Evolutionary conservation across 2,888 invertebrate species (phyloP).

Genomic region (Anoncus sp.): DNA sequence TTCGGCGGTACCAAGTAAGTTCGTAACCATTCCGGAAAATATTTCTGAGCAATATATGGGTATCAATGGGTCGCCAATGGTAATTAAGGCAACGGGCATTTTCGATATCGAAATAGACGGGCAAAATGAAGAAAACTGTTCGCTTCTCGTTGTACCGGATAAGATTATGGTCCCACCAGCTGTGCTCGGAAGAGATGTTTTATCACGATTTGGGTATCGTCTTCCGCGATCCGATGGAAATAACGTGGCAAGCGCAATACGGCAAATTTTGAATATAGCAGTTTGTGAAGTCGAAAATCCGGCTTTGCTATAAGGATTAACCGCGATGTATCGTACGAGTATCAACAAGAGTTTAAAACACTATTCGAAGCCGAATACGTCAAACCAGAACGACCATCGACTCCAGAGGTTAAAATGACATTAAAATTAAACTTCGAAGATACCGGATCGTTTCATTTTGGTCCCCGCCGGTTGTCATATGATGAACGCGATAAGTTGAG

Average conservation of each 20-base stretch:
- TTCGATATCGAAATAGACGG: conserved; percentile 8
- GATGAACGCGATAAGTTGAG: conserved; percentile 52
- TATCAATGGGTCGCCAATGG: conserved; percentile 6
- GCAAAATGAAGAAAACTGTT: conserved; percentile 1
- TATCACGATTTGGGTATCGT: conserved; percentile 3
- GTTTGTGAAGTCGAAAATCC: not conserved
- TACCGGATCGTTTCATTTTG: conserved; percentile 53
- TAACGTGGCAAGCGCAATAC: not conserved
- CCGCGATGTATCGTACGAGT: conserved; percentile 16
- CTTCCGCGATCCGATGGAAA: not conserved
- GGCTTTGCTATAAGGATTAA: conserved; percentile 15
- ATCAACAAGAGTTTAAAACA: conserved; percentile 19
- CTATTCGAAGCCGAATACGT: conserved; percentile 43
- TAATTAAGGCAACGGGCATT: not conserved
- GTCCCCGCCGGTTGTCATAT: conserved; percentile 56
- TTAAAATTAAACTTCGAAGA: conserved; percentile 50
- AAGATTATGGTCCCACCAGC: conserved; percentile 2
- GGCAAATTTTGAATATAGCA: not conserved
- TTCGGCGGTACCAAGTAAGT: not conserved
- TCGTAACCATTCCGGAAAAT: not conserved
- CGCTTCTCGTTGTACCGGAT: conserved; percentile 18
- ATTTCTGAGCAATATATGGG: not conserved
- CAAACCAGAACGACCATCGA: conserved; percentile 32
- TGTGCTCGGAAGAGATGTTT: conserved; percentile 36
- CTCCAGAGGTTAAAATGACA: conserved; percentile 43